Conservation (phyloP, 2,797 vertebrate genomes). For the Oceanodroma leucorhoa region DNA sequence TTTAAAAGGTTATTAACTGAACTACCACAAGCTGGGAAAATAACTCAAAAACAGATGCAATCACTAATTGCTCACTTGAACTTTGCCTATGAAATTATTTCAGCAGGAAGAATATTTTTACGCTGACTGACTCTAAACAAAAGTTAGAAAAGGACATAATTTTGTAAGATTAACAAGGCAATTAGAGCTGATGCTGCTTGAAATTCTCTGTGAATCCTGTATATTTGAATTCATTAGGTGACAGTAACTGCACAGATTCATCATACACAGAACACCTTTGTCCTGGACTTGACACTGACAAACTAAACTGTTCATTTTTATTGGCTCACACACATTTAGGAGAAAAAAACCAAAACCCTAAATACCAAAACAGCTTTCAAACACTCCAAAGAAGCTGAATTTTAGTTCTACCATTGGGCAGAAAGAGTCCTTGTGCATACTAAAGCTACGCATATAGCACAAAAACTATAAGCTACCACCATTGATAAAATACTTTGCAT, state of each 20-base stretch:
- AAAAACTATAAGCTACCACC: not conserved
- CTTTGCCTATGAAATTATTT: constrained; percentile 59
- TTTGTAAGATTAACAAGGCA: constrained; percentile 40
- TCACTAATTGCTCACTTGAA: constrained; percentile 66
- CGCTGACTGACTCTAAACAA: constrained; percentile 43
- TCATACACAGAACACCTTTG: not conserved
- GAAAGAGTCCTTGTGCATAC: not conserved
- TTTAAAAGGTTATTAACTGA: constrained; percentile 61
- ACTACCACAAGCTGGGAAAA: constrained; percentile 55
- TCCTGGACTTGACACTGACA: not conserved
- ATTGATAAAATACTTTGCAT: not conserved
- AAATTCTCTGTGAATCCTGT: not conserved
- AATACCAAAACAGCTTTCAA: not conserved
- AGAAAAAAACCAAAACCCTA: not conserved
- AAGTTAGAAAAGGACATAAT: constrained; percentile 30
- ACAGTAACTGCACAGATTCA: not conserved
- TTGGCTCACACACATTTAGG: not conserved
- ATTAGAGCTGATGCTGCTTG: constrained; percentile 7
- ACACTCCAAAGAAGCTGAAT: not conserved
- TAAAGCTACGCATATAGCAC: accelerated
- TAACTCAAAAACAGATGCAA: constrained; percentile 63
- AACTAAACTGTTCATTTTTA: not conserved
- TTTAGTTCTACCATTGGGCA: not conserved
- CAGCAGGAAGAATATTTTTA: constrained; percentile 43
- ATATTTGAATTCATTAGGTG: constrained; percentile 1